Evolutionary conservation across 2,888 invertebrate genomes (phyloP).

Genomic region (Rhamnusium bicolor): DNA sequence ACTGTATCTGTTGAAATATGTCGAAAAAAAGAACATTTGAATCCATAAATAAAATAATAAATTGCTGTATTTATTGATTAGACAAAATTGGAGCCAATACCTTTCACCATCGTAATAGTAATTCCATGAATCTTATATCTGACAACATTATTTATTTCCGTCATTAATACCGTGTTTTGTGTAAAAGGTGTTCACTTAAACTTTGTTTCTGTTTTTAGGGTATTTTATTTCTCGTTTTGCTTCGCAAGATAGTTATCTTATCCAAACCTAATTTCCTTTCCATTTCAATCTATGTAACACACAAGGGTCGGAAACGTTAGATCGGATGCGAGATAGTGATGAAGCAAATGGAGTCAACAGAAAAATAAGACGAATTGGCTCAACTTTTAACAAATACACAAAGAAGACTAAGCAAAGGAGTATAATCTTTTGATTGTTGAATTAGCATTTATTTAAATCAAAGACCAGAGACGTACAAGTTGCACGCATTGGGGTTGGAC

Average conservation of each 20-base stretch:
- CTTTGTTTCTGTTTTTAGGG: background rate
- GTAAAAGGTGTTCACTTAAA: slow-evolving; percentile 7
- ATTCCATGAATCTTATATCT: background rate
- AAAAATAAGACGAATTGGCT: slow-evolving; percentile 39
- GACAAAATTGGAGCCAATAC: too few relatives aligned
- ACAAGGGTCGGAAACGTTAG: slow-evolving; percentile 49
- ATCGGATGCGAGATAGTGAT: slow-evolving; percentile 48
- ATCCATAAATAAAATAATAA: too few relatives aligned
- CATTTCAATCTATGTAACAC: slow-evolving; percentile 49
- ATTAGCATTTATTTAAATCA: slow-evolving; percentile 23
- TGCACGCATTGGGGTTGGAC: background rate
- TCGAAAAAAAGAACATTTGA: too few relatives aligned
- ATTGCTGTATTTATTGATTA: too few relatives aligned
- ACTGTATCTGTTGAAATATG: too few relatives aligned
- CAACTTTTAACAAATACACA: slow-evolving; percentile 19
- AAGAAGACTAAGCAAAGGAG: background rate
- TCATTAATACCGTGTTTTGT: background rate
- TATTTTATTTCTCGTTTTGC: slow-evolving; percentile 27
- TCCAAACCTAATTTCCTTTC: slow-evolving; percentile 51
- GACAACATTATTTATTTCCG: background rate
- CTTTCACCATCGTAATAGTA: background rate
- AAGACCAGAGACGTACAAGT: background rate
- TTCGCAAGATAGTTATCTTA: slow-evolving; percentile 38
- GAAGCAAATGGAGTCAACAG: slow-evolving; percentile 46
- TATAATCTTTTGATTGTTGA: slow-evolving; percentile 7